A percentile compares a stretch with the other conserved stretches of the same genome.
These are phyloP conservation scores for Ommatoiulus sabulosus DNA, from an alignment of 2,888 invertebrate genomes.

Conservation along the genomic window DNA sequence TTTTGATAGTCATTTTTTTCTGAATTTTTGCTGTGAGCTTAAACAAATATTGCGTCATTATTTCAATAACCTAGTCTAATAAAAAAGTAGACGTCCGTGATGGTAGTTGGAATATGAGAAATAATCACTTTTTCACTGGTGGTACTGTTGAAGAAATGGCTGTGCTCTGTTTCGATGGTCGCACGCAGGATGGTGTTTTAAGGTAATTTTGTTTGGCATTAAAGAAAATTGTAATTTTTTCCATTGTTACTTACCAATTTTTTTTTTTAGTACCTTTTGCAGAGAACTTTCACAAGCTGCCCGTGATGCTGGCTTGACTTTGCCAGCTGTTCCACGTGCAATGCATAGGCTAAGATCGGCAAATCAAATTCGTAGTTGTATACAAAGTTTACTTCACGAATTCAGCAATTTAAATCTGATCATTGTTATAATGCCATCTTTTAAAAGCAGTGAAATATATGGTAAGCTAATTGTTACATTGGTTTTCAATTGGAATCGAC, in stretches of 20 bases:
- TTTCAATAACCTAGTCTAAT: neutral
- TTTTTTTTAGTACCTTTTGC: constrained; percentile 37
- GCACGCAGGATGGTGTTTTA: neutral
- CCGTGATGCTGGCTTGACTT: neutral
- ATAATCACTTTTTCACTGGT: constrained; percentile 26
- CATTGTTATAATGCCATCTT: constrained; percentile 52
- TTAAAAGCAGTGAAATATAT: constrained; percentile 53
- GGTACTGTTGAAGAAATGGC: constrained; percentile 36
- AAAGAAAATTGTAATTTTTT: neutral
- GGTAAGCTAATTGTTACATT: constrained; percentile 27
- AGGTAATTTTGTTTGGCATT: neutral
- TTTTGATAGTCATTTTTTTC: too few species aligned
- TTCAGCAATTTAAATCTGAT: neutral
- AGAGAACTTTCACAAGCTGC: constrained; percentile 21
- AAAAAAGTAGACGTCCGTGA: constrained; percentile 26
- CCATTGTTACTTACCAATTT: too few species aligned
- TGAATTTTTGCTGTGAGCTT: neutral
- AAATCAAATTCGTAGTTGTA: neutral
- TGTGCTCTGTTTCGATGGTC: constrained; percentile 42
- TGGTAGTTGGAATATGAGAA: constrained; percentile 55
- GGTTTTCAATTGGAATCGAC: neutral
- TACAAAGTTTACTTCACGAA: neutral
- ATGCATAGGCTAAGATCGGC: neutral
- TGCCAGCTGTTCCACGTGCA: neutral
- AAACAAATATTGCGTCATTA: neutral